Evolutionary conservation across 2,113 vertebrate genomes (phyloP).

Genomic region (Circaetus cinerascens): DNA sequence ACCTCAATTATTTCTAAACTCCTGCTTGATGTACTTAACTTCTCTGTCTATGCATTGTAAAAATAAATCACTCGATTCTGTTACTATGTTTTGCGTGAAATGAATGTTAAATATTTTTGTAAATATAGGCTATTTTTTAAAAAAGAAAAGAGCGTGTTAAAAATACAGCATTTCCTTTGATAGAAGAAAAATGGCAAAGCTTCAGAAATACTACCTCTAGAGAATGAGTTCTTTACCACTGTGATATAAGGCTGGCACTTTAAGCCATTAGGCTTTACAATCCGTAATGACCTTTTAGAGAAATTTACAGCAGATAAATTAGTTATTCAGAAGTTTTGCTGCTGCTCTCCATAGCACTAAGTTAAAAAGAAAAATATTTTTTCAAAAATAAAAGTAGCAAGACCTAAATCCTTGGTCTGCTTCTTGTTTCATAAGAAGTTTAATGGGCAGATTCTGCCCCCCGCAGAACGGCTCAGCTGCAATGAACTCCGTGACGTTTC

Average conservation of each 20-base stretch:
- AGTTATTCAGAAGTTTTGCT: constrained; percentile 28
- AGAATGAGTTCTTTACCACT: constrained; percentile 5
- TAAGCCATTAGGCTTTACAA: constrained; percentile 3
- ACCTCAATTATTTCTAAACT: constrained; percentile 37
- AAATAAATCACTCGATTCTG: background rate
- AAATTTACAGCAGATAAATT: constrained; percentile 4
- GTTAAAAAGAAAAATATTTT: background rate
- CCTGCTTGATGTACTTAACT: background rate
- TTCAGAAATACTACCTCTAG: constrained; percentile 8
- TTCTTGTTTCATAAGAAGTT: background rate
- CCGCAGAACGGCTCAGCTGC: background rate
- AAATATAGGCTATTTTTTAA: background rate
- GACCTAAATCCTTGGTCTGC: background rate
- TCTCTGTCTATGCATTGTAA: constrained; percentile 1
- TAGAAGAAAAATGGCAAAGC: background rate
- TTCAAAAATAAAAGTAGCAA: background rate
- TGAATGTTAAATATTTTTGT: constrained; percentile 2
- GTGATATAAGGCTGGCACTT: background rate
- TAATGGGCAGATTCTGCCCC: background rate
- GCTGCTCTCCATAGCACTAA: background rate
- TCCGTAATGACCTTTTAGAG: constrained; percentile 15
- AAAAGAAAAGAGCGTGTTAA: background rate
- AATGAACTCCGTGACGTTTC: background rate
- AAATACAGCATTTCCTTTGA: background rate
- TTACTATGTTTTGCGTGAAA: background rate